Percentiles rank a stretch among this genome's conserved stretches.
Evolutionary conservation across 1,140 invertebrate genomes (phyloP).

Genomic region (Bombus huntii): DNA sequence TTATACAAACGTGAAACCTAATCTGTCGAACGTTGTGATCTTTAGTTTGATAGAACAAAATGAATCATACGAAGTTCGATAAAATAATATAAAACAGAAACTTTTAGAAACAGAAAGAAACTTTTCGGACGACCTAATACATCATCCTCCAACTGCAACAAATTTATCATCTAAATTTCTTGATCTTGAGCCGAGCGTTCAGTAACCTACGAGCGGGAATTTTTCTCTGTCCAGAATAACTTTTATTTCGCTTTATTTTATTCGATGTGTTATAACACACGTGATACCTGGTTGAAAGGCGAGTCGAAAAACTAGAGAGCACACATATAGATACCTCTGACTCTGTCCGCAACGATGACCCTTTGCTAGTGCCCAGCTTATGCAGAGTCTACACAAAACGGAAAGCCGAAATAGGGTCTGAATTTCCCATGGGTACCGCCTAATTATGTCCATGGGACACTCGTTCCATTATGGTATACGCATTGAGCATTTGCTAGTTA

Average conservation of each 20-base stretch:
- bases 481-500: constrained; percentile 77
- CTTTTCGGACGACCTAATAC: no score
- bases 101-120: no score
- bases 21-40: no score
- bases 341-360: constrained; percentile 48
- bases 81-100: no score
- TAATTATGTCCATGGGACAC: constrained; percentile 82
- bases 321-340: neutral
- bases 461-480: constrained; percentile 75
- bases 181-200: neutral
- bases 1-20: no score
- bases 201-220: neutral
- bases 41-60: no score
- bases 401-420: constrained; percentile 68
- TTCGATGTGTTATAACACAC: neutral
- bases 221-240: no score
- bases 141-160: no score
- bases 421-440: constrained; percentile 81
- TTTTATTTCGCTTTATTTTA: neutral
- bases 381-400: constrained; percentile 37
- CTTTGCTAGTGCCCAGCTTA: constrained; percentile 46
- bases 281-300: neutral
- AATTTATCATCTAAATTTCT: no score
- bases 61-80: no score
- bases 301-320: neutral